phyloP scores from a whole-genome alignment of 1,140 invertebrate genomes.

The Batillaria attramentaria region DNA sequence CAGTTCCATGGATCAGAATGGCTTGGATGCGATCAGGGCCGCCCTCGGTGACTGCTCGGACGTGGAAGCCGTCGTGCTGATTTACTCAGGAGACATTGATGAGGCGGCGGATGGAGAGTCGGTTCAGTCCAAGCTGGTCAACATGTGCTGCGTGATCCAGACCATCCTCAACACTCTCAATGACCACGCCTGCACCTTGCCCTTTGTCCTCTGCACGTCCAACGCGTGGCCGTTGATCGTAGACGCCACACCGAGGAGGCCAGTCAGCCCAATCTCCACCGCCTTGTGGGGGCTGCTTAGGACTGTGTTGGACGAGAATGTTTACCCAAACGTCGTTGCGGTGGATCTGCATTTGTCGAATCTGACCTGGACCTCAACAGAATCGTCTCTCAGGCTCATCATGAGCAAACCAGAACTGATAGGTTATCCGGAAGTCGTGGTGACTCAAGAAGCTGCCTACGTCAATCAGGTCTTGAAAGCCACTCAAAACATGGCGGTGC shows the following conservation, averaged over 20 bases:
- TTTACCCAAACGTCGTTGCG: not conserved
- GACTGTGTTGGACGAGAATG: constrained; percentile 4
- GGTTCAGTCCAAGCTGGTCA: not conserved
- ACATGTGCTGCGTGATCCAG: constrained; percentile 26
- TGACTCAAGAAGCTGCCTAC: not conserved
- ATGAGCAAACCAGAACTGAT: not conserved
- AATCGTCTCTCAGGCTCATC: not conserved
- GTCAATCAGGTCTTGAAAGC: not conserved
- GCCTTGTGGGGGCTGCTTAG: constrained; percentile 28
- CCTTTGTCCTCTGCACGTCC: not conserved
- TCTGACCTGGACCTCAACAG: not conserved
- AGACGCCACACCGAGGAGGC: not conserved
- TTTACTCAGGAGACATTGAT: not conserved
- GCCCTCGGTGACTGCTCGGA: too few species aligned
- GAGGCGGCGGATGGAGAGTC: not conserved
- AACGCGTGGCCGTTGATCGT: constrained; percentile 3
- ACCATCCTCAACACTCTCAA: not conserved
- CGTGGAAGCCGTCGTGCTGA: not conserved
- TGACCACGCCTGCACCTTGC: not conserved
- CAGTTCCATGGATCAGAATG: too few species aligned
- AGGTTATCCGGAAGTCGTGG: not conserved
- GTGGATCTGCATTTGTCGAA: not conserved
- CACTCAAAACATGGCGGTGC: not conserved
- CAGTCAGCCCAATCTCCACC: constrained; percentile 1
- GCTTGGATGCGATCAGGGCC: too few species aligned